These are phyloP conservation scores for Tanytarsus gracilentus DNA, from an alignment of 2,888 invertebrate species.

Conservation along the genomic window DNA sequence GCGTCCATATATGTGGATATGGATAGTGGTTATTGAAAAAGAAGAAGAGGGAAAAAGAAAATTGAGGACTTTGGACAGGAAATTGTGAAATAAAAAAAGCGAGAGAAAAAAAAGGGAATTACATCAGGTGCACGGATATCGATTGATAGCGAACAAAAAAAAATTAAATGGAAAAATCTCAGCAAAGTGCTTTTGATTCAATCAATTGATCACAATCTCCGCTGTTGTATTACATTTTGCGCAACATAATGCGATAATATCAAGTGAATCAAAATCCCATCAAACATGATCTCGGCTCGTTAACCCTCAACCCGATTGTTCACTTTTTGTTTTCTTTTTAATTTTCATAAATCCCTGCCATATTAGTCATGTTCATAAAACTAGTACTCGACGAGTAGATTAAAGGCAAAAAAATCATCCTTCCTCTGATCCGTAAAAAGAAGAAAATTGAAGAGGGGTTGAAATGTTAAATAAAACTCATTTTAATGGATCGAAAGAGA, in stretches of 20 bases:
- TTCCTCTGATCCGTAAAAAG: conserved; percentile 22
- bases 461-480: conserved; percentile 24
- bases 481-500: conserved; percentile 21
- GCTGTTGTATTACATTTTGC: not conserved
- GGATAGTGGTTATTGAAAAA: not conserved
- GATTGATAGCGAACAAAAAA: not conserved
- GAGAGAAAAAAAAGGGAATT: conserved; percentile 4
- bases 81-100: conserved; percentile 17
- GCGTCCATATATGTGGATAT: not conserved
- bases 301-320: not conserved
- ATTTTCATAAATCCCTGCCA: conserved; percentile 27
- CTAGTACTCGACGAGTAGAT: not conserved
- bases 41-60: not conserved
- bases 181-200: conserved; percentile 11
- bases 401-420: conserved; percentile 19
- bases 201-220: conserved; percentile 27
- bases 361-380: conserved; percentile 16
- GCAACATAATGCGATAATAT: not conserved
- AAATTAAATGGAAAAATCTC: conserved; percentile 4
- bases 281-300: conserved; percentile 14
- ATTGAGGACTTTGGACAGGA: conserved; percentile 8
- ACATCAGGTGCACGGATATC: conserved; percentile 16
- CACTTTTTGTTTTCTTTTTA: not conserved
- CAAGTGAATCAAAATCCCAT: conserved; percentile 28
- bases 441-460: conserved; percentile 7